Conservation (phyloP, 2,888 invertebrate genomes). For the Pterostichus niger region DNA sequence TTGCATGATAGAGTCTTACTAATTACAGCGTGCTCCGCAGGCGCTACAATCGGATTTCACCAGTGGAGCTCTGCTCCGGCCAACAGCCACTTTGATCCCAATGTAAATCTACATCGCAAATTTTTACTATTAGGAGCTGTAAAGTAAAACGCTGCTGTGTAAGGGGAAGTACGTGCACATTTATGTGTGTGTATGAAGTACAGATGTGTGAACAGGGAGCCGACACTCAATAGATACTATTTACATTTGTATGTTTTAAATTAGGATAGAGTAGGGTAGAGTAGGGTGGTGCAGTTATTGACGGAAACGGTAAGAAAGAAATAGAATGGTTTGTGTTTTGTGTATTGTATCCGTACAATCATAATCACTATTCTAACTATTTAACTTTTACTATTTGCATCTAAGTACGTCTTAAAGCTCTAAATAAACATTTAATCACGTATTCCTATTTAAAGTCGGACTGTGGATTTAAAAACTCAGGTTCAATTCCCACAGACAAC, state of each 20-base stretch:
- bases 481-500: too few relatives aligned
- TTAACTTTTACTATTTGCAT: too few relatives aligned
- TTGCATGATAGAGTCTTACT: slow-evolving; percentile 52
- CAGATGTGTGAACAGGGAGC: slow-evolving; percentile 11
- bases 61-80: neutral
- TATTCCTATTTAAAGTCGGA: too few relatives aligned
- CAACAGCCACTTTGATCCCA: slow-evolving; percentile 44
- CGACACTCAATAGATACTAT: slow-evolving; percentile 52
- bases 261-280: neutral
- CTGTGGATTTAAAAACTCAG: too few relatives aligned
- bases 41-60: slow-evolving; percentile 44
- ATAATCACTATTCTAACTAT: too few relatives aligned
- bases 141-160: slow-evolving; percentile 2
- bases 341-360: too few relatives aligned
- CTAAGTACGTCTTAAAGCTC: too few relatives aligned
- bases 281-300: neutral
- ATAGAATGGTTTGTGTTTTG: too few relatives aligned
- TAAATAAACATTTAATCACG: too few relatives aligned
- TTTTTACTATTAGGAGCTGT: slow-evolving; percentile 49
- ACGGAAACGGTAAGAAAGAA: too few relatives aligned
- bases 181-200: slow-evolving; percentile 19
- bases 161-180: slow-evolving; percentile 9
- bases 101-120: slow-evolving; percentile 57
- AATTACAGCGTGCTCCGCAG: slow-evolving; percentile 17
- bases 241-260: slow-evolving; percentile 51